Evolutionary conservation across 2,113 vertebrate genomes (phyloP), one percentile per base, ranked within the genome.

Genomic region (Forbesichthys agassizii): DNA sequence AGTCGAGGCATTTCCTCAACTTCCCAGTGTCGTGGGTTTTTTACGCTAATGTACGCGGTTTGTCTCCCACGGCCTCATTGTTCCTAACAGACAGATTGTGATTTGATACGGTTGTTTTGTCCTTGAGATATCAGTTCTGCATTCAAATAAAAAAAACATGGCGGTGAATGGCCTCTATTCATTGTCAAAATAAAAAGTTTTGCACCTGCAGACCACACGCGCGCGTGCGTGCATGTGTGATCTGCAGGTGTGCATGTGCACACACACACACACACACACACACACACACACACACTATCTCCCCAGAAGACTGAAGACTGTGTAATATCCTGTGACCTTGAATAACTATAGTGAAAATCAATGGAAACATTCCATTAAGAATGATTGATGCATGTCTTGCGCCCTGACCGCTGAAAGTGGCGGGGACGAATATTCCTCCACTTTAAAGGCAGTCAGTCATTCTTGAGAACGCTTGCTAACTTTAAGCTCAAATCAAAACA

Each of bases 301-400:
- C 36, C 64, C 62, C 27, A 27, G 27, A 27, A 27, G 27, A 27
- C 27, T 27, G 27, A 27, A 48, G 5, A 55, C 62, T 20, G 66
- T 69, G 68, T 70, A 20, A 46, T 61, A 46, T 74, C 66, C 68
- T 69, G 58, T 87, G 86, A 89, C 90, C 88, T 92, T 90, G 84
- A 84, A 84, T 86, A 70, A 68, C 74, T 69, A 72, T 75, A 77
- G 62, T 78, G 69, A 68, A 87, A 88, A 90, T 90, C 86, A 80
- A 88, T 90, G 54, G 84, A 84, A 85, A 82, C 78, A 70, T 82
- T 88, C 83, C 80, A 87, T 83, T 86, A 89, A 88, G 88, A 71
- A 83, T 86, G 89, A 92, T 88, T 90, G 88, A 91, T 86, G 82
- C 80, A 86, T 76, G 86, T 72, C 69, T 71, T 71, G 76, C 71